phyloP scores from a whole-genome alignment of 2,113 vertebrate genomes.

The Aepyceros melampus region DNA sequence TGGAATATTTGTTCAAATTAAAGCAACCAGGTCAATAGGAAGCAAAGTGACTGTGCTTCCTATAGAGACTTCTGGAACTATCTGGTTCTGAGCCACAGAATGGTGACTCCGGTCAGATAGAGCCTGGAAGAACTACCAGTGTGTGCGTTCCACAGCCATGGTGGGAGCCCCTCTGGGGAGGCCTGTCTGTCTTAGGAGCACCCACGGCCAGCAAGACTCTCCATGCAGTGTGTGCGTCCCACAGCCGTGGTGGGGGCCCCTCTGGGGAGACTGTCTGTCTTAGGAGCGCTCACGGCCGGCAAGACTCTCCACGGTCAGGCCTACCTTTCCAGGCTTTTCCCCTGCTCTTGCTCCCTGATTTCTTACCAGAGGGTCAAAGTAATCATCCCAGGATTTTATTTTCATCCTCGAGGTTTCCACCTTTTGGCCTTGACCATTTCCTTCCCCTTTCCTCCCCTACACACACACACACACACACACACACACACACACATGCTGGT shows the following conservation, averaged over 20 bases:
- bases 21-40: background rate
- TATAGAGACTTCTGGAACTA: background rate
- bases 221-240: rapidly evolving
- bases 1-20: background rate
- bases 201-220: rapidly evolving
- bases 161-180: rapidly evolving
- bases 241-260: rapidly evolving
- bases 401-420: rapidly evolving
- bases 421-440: background rate
- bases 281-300: rapidly evolving
- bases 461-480: background rate
- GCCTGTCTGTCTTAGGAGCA: rapidly evolving
- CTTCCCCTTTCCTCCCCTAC: background rate
- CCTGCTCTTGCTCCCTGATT: rapidly evolving
- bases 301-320: rapidly evolving
- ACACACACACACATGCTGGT: rapidly evolving
- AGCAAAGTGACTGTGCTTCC: rapidly evolving
- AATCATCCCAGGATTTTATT: rapidly evolving
- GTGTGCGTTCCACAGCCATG: rapidly evolving
- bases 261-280: rapidly evolving
- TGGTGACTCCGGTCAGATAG: rapidly evolving
- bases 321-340: background rate
- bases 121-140: too few species aligned
- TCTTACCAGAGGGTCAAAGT: background rate
- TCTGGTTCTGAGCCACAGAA: background rate